Evolutionary conservation across 2,888 invertebrate species (phyloP).

Genomic region (Tipula helvola): DNA sequence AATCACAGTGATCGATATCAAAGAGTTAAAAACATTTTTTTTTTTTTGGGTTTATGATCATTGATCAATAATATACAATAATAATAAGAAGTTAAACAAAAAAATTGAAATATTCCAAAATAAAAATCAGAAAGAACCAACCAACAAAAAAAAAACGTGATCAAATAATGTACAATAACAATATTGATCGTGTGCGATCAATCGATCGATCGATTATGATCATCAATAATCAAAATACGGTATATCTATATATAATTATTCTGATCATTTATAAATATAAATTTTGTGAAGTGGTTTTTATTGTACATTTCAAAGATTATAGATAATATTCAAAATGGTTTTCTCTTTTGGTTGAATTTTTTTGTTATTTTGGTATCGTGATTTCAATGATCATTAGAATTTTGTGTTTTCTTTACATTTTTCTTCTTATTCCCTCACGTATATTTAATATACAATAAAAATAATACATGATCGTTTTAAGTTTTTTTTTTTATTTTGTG

Average conservation of each 20-base stretch:
- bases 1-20: neutral
- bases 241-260: neutral
- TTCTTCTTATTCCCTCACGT: neutral
- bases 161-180: neutral
- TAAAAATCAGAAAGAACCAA: too few relatives aligned
- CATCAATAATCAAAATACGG: neutral
- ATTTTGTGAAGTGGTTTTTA: neutral
- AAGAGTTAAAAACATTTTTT: neutral
- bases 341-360: neutral
- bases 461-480: neutral
- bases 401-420: neutral
- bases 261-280: neutral
- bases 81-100: neutral
- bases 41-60: neutral
- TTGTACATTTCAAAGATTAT: neutral
- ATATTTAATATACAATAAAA: neutral
- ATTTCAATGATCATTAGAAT: constrained; percentile 4
- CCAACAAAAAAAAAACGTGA: neutral
- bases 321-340: neutral
- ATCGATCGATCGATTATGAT: constrained; percentile 8
- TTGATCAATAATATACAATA: neutral
- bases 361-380: neutral
- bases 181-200: constrained; percentile 9
- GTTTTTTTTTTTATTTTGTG: neutral
- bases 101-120: neutral